Conservation (phyloP, 2,113 vertebrate species). For the Symphodus melops region DNA sequence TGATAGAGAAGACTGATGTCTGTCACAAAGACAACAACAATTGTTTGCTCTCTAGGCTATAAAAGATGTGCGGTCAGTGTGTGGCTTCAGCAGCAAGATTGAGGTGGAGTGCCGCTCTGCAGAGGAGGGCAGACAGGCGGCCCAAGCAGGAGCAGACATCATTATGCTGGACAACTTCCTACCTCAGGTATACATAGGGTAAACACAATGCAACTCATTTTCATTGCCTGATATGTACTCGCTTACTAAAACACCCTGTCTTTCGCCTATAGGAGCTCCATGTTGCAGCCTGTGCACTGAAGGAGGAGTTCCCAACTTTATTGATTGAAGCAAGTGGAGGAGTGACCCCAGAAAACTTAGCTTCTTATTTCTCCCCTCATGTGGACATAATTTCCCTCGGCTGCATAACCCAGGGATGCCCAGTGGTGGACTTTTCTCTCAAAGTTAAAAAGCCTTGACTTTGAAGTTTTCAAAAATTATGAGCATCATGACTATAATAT, state of each 20-base stretch:
- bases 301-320: conserved; percentile 77
- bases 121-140: conserved; percentile 80
- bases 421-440: conserved; percentile 87
- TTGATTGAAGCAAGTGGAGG: conserved; percentile 88
- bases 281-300: conserved; percentile 74
- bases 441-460: conserved; percentile 75
- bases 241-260: background rate
- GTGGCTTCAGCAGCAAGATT: conserved; percentile 84
- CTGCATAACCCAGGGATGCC: conserved; percentile 87
- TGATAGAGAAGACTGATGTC: background rate
- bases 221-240: background rate
- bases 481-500: background rate
- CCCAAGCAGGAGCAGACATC: conserved; percentile 82
- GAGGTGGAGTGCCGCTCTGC: conserved; percentile 86
- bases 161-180: conserved; percentile 88
- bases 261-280: conserved; percentile 80
- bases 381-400: conserved; percentile 87
- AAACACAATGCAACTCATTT: background rate
- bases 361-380: conserved; percentile 79
- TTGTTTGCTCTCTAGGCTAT: conserved; percentile 73
- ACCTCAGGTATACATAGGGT: conserved; percentile 77
- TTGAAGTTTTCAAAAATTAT: background rate
- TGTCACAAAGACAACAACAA: background rate
- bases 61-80: conserved; percentile 65
- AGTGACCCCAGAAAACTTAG: conserved; percentile 77